Base-by-base conservation (phyloP, 1,140 invertebrate genomes). In the Drosophila kurseongensis region DNA sequence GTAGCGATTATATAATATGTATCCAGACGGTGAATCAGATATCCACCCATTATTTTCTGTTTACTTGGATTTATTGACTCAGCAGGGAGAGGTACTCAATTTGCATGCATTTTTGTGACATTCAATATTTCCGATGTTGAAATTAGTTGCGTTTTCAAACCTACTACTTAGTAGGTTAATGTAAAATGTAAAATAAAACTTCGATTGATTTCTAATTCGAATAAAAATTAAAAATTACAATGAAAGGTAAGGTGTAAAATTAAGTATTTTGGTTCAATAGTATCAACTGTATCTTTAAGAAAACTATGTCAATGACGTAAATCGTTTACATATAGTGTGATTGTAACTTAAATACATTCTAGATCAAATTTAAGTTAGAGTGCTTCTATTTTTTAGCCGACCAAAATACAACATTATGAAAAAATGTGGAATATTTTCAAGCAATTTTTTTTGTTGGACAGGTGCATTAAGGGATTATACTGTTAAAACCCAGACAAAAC, bases 1-100 rank as follows among this genome's bases (percentile, higher is more conserved):
- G 58, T 50, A 52, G 58, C 32, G 40, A 58, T 71, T 71, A 71
- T 71, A 56, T 75, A 75, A 63, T 74, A 62, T 74, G 38, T 71
- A 69, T 71, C 65, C 51, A 58, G 42, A 32, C 58, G 29, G 23
- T 47, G 16, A 56, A 61, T 74, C 68, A 55, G 51, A 63, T 75
- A 75, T 76, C 72, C 73, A 75, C 73, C 73, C 73, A 76, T 75
- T 51, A 67, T 75, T 36, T 48, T 51, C 10, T 27, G 47, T 10
- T 51, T 51, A 35, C 16, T 51, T 23, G 23, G 29, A 6, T 32
- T 18, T 65, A 14, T 65, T 73, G 69, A 61, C 36, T 50, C 56
- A 75, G 72, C 54, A 60, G 13, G 13, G 16, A 48, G 8, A n/a
- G 5, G 10, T 50, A 23, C 36, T 36, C 16, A 55, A 13, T 5